Evolutionary conservation across 2,888 invertebrate species (phyloP), one percentile per base, ranked within the genome.

Genomic region (Dicyrtomina minuta): DNA sequence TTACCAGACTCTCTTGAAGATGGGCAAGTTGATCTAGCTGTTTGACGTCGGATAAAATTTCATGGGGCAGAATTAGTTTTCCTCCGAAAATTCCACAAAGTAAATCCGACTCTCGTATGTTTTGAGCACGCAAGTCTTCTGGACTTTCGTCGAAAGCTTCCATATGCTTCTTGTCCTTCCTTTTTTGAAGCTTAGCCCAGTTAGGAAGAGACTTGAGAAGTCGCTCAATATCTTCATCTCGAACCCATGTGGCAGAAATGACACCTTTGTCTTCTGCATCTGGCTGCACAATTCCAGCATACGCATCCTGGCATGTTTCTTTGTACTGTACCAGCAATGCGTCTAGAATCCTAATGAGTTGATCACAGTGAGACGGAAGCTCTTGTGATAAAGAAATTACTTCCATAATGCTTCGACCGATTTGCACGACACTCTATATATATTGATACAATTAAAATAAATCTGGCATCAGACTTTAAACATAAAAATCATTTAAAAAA

Each of bases 191-290:
- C 79, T 88, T 88, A 58, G 86, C 84, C 89, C 89, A 90, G 79
- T 92, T 93, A 0, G 93, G 93, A 65, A 93, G 82, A 24, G 90
- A 88, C 82, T 92, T 93, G 78, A 97, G 87, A 83, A 96, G 93
- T 66, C 96, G 84, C 80, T 91, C 93, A 72, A 97, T 96, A 81
- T 97, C 96, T 79, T 94, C 94, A 82, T 97, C 96, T 77, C 93
- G 92, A 0, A 96, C 86, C 96, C 96, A 93, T 13, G 89, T 88
- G 0, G 92, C 91, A 79, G 91, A 91, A 77, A 91, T 90, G 70
- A 93, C 89, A 72, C 89, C 84, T 77, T 89, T 87, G 79, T 91
- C 90, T 79, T 91, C 90, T 0, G 88, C 86, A 79, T 90, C 90
- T 0, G 89, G 88, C 80, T 90, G 90, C 0, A 91, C 90, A 72